A percentile compares a stretch with the other conserved stretches of the same genome.
Evolutionary conservation across 2,888 invertebrate species (phyloP).

Genomic region (Lepidochitona cinerea): DNA sequence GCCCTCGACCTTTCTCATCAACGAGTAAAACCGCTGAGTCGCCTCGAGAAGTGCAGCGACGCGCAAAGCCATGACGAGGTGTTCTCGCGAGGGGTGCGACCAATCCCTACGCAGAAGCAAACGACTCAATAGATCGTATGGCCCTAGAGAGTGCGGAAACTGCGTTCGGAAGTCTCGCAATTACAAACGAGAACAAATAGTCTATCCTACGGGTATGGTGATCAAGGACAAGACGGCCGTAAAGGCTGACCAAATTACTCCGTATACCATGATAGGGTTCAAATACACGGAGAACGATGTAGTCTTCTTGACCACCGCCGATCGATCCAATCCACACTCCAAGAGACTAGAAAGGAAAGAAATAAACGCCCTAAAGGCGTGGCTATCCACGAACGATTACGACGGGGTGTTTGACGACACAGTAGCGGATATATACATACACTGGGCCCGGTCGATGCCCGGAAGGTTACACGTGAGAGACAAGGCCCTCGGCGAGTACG

Average conservation of each 20-base stretch:
- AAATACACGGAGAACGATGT: background rate
- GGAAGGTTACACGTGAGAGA: background rate
- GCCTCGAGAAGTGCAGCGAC: background rate
- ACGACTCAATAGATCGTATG: background rate
- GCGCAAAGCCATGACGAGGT: background rate
- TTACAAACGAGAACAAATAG: background rate
- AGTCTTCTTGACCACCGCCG: background rate
- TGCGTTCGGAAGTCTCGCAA: no score
- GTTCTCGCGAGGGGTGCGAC: background rate
- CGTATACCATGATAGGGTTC: background rate
- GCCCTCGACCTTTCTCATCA: background rate
- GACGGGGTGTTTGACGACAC: background rate
- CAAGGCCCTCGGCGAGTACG: background rate
- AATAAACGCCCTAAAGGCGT: background rate
- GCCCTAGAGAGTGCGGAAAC: background rate
- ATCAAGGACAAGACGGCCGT: background rate
- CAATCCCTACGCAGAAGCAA: background rate
- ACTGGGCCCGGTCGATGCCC: background rate
- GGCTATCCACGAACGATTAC: background rate
- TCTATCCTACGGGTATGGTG: background rate
- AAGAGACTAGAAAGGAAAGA: background rate
- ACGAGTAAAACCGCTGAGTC: background rate
- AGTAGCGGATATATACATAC: background rate
- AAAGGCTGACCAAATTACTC: background rate
- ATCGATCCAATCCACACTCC: background rate